Percentiles rank a stretch among this genome's conserved stretches.
These are phyloP conservation scores for Amblyraja radiata DNA, from an alignment of 2,797 vertebrate species.

Conservation along the genomic window DNA sequence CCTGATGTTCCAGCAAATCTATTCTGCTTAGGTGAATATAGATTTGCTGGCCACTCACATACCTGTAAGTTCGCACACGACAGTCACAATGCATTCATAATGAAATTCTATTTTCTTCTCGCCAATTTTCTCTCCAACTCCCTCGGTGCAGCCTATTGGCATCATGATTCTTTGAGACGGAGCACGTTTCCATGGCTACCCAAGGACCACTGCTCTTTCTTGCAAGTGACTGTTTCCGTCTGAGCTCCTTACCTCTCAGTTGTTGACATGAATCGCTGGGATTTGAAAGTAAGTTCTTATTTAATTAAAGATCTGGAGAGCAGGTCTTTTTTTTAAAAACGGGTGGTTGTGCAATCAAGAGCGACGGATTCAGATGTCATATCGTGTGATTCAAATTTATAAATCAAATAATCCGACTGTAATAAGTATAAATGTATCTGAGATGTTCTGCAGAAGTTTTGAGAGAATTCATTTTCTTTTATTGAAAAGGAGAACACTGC, in stretches of 20 bases:
- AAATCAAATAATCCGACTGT: neutral
- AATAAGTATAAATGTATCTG: neutral
- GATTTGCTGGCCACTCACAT: neutral
- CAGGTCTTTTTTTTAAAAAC: neutral
- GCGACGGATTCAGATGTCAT: neutral
- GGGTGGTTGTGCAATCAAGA: neutral
- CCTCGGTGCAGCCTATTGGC: neutral
- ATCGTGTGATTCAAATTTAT: neutral
- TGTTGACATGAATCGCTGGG: neutral
- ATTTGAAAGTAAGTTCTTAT: neutral
- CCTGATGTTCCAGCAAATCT: neutral
- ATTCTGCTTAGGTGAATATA: neutral
- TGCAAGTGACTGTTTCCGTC: neutral
- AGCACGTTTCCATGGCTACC: neutral
- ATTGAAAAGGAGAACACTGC: neutral
- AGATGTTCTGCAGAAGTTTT: neutral
- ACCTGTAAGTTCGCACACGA: neutral
- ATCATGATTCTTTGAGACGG: neutral
- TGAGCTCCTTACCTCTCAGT: neutral
- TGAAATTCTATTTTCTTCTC: neutral
- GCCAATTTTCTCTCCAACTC: neutral
- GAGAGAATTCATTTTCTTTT: neutral
- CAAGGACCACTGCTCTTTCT: neutral
- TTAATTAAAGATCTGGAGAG: conserved; percentile 3
- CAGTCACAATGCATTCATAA: neutral